These are phyloP conservation scores for Nematolebias whitei DNA, from an alignment of 2,113 vertebrate genomes.

Conservation along the genomic window DNA sequence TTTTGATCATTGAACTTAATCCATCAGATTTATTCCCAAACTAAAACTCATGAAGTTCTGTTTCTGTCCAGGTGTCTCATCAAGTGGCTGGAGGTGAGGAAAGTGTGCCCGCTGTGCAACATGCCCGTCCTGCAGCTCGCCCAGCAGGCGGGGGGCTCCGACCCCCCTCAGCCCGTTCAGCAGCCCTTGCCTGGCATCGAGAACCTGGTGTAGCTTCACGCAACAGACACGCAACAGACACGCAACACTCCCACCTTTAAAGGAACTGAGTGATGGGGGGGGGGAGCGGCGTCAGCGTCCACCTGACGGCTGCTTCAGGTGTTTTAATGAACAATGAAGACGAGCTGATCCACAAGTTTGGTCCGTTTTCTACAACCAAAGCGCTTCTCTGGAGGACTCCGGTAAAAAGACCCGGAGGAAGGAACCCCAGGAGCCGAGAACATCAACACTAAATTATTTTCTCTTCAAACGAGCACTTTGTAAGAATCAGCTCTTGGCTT, in stretches of 20 bases:
- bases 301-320: too few relatives aligned
- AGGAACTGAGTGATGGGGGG: too few relatives aligned
- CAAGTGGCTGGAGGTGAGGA: conserved; percentile 99
- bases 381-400: conserved; percentile 81
- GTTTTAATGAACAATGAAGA: conserved; percentile 48
- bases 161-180: conserved; percentile 80
- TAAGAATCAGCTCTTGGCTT: conserved; percentile 74
- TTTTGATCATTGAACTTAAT: too few relatives aligned
- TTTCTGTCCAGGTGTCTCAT: conserved; percentile 92
- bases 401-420: conserved; percentile 61
- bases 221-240: conserved; percentile 17
- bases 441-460: conserved; percentile 43
- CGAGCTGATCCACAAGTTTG: conserved; percentile 34
- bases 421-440: conserved; percentile 63
- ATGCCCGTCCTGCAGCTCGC: conserved; percentile 96
- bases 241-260: conserved; percentile 56
- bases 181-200: conserved; percentile 90
- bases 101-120: conserved; percentile 98
- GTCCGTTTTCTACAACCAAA: conserved; percentile 84
- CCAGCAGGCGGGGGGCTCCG: conserved; percentile 87
- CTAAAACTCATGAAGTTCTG: too few relatives aligned
- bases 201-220: conserved; percentile 88
- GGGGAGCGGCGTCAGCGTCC: too few relatives aligned
- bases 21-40: too few relatives aligned
- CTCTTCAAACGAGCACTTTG: conserved; percentile 80